Conservation (phyloP, 1,140 invertebrate genomes). For the Alviniconcha marisindica region DNA sequence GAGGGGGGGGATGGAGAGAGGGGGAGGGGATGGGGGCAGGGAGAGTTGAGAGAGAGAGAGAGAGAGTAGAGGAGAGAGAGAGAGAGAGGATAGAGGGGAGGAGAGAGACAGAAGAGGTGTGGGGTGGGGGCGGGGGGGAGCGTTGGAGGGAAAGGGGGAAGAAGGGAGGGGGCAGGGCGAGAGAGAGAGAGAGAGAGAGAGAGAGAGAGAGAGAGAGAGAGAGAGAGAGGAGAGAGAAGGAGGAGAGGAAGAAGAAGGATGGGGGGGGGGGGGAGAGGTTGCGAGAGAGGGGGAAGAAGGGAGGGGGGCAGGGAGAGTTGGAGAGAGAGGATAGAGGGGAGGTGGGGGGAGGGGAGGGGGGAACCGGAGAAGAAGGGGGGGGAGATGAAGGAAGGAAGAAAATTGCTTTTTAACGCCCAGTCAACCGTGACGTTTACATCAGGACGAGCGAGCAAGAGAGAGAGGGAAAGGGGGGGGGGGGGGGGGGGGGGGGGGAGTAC, state of each 20-base stretch:
- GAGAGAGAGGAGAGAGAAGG: background rate
- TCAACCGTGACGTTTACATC: background rate
- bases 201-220: background rate
- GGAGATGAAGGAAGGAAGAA: background rate
- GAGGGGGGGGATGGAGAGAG: too few relatives aligned
- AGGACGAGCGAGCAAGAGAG: too few relatives aligned
- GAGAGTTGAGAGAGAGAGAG: too few relatives aligned
- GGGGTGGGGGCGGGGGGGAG: background rate
- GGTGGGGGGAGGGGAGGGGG: too few relatives aligned
- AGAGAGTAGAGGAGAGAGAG: too few relatives aligned
- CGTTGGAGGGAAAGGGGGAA: background rate
- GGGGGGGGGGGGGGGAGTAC: too few relatives aligned
- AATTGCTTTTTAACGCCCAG: background rate
- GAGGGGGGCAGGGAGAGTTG: too few relatives aligned
- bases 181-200: background rate
- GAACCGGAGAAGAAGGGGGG: background rate
- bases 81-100: too few relatives aligned
- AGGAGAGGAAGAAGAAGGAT: background rate
- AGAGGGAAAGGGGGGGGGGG: too few relatives aligned
- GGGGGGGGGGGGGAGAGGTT: background rate
- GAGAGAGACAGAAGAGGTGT: too few relatives aligned
- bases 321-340: too few relatives aligned
- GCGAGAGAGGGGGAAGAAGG: background rate
- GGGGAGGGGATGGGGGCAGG: too few relatives aligned
- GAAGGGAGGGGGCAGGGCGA: background rate